phyloP scores from a whole-genome alignment of 2,888 invertebrate species.

The Formica aserva region DNA sequence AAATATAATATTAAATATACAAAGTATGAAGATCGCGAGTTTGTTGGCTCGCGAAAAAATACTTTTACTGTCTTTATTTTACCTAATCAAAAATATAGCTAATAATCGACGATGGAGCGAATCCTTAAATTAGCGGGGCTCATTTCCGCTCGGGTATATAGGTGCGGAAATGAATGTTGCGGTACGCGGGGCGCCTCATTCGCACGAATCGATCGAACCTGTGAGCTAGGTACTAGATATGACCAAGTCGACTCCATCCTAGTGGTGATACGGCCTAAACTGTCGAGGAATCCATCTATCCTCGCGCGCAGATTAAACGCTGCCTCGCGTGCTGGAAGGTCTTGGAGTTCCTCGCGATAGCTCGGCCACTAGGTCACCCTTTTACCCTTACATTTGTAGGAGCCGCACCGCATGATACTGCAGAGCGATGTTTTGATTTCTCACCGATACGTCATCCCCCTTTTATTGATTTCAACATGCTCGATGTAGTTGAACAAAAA shows the following conservation, averaged over 20 bases:
- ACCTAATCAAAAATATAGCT: not conserved
- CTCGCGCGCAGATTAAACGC: slow-evolving; percentile 72
- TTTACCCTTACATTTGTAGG: slow-evolving; percentile 62
- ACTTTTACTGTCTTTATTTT: not conserved
- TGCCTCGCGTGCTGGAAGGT: slow-evolving; percentile 75
- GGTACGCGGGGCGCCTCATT: slow-evolving; percentile 5
- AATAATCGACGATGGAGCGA: not conserved
- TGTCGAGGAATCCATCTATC: slow-evolving; percentile 61
- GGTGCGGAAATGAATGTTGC: slow-evolving; percentile 47
- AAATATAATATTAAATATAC: not conserved
- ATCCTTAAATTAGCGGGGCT: slow-evolving; percentile 21
- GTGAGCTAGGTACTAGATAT: slow-evolving; percentile 16
- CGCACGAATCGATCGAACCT: slow-evolving; percentile 41
- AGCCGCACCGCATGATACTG: slow-evolving; percentile 59
- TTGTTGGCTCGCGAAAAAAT: not conserved
- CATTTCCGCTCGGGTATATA: slow-evolving; percentile 14
- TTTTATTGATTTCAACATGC: not conserved
- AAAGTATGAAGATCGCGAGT: not conserved
- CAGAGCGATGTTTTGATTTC: slow-evolving; percentile 65
- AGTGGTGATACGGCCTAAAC: slow-evolving; percentile 58
- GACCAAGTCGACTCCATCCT: slow-evolving; percentile 53
- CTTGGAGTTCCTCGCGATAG: slow-evolving; percentile 71
- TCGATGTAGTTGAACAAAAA: not conserved
- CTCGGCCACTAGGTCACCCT: slow-evolving; percentile 77
- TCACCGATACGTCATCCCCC: slow-evolving; percentile 45